phyloP scores from a whole-genome alignment of 2,888 invertebrate species.

The Acanthococcus lagerstroemiae region DNA sequence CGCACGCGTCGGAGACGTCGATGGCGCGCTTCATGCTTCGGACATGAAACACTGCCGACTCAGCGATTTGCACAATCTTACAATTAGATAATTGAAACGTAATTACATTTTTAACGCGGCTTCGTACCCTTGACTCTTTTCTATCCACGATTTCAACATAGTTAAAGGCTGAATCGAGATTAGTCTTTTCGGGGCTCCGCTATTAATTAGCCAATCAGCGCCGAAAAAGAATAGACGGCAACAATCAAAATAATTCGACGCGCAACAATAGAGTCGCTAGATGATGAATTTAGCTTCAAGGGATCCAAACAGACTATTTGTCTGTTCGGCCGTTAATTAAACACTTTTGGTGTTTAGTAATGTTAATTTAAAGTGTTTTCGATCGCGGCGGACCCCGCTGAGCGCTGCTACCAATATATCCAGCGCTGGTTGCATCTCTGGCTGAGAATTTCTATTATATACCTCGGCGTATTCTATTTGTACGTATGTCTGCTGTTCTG shows the following conservation, averaged over 20 bases:
- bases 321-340: slow-evolving; percentile 28
- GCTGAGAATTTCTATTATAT: slow-evolving; percentile 26
- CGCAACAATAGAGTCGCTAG: slow-evolving; percentile 15
- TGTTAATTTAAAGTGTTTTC: slow-evolving; percentile 31
- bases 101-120: too few species aligned
- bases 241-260: slow-evolving; percentile 9
- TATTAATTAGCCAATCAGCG: slow-evolving; percentile 28
- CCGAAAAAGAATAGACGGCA: slow-evolving; percentile 10
- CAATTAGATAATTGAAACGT: too few species aligned
- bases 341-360: slow-evolving; percentile 30
- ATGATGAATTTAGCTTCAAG: slow-evolving; percentile 27
- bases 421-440: slow-evolving; percentile 20
- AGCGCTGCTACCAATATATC: slow-evolving; percentile 27
- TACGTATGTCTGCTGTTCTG: slow-evolving; percentile 25
- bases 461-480: slow-evolving; percentile 20
- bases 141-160: slow-evolving; percentile 5
- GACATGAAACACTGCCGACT: too few species aligned
- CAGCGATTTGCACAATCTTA: too few species aligned
- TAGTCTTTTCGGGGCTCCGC: slow-evolving; percentile 16
- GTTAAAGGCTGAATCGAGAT: slow-evolving; percentile 30
- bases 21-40: too few species aligned
- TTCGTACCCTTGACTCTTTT: slow-evolving; percentile 21
- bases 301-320: slow-evolving; percentile 27
- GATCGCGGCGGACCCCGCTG: slow-evolving; percentile 17
- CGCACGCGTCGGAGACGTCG: too few species aligned